phyloP scores from a whole-genome alignment of 2,797 vertebrate species.

The Phalloptychus januarius region DNA sequence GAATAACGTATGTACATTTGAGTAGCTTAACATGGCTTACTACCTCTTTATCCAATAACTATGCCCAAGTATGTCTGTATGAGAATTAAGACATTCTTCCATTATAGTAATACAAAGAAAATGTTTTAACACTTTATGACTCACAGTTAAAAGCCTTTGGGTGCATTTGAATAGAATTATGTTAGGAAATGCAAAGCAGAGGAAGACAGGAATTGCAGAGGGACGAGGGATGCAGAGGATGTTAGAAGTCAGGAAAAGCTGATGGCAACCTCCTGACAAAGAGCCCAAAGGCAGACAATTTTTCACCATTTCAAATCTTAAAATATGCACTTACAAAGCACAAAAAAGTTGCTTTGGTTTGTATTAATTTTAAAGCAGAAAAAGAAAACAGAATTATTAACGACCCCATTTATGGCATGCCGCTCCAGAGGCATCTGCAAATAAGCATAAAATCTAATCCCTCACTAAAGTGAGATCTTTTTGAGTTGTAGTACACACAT shows the following conservation, averaged over 20 bases:
- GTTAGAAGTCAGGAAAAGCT: conserved; percentile 56
- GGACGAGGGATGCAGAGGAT: conserved; percentile 40
- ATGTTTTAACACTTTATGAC: neutral
- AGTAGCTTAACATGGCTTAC: neutral
- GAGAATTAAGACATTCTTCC: neutral
- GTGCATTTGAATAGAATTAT: neutral
- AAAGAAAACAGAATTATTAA: conserved; percentile 2
- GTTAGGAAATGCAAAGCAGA: conserved; percentile 12
- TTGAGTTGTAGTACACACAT: conserved; percentile 36
- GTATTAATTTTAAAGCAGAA: conserved; percentile 12
- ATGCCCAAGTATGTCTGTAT: neutral
- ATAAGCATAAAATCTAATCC: conserved; percentile 10
- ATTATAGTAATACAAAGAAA: neutral
- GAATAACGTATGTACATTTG: neutral
- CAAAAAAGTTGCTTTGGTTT: conserved; percentile 16
- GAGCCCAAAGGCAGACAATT: conserved; percentile 20
- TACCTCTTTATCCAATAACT: neutral
- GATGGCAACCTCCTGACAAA: conserved; percentile 46
- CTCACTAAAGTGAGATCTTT: conserved; percentile 17
- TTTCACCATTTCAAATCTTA: neutral
- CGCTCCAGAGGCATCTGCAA: neutral
- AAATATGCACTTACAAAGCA: conserved; percentile 1
- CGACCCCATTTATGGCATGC: neutral
- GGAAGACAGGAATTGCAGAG: conserved; percentile 41
- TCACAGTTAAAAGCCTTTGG: conserved; percentile 1